Base-by-base conservation (phyloP, 2,113 vertebrate species). In the Malurus cyaneus region DNA sequence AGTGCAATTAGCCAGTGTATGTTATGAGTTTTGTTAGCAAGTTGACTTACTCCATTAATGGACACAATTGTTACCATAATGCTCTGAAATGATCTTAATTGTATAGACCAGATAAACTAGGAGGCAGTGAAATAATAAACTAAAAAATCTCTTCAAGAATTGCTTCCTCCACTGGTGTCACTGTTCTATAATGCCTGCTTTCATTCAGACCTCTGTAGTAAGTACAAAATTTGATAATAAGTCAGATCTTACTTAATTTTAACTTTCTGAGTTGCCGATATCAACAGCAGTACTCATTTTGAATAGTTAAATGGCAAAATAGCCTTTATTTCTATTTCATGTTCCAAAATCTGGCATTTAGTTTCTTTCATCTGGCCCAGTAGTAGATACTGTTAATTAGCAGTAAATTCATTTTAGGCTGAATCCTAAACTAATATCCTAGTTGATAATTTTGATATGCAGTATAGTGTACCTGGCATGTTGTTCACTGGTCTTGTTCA, bases 381-480 rank as follows among this genome's bases (percentile, higher is more conserved):
- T 24, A 36, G 14, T 26, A 42, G 31, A 18, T 79, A 28, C 19
- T 82, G 20, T 17, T 53, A 9, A 20, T 31, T 65, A 85, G 13
- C 12, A 60, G 29, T 41, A 79, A 47, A 72, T 59, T 18, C 2
- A 3, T 42, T 53, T 72, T 77, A 34, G 57, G 17, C 8, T 52
- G 39, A 70, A n/a, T 73, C 54, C 18, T 5, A 36, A 64, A 13
- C 24, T 47, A 4, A 24, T 31, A 24, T 59, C 6, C 9, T 71
- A 11, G 13, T 41, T 59, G 28, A 28, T 80, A 50, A 11, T 79
- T 81, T 9, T 16, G 13, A 10, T 10, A 17, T 57, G 32, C 34
- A 41, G 0, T 52, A 6, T 34, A 42, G 15, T 13, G 18, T 47
- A 34, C 18, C 9, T 79, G 18, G 4, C 5, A 8, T 1, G 2